These are phyloP conservation scores for Lucifuga dentata DNA, from an alignment of 2,113 vertebrate species.

Conservation along the genomic window DNA sequence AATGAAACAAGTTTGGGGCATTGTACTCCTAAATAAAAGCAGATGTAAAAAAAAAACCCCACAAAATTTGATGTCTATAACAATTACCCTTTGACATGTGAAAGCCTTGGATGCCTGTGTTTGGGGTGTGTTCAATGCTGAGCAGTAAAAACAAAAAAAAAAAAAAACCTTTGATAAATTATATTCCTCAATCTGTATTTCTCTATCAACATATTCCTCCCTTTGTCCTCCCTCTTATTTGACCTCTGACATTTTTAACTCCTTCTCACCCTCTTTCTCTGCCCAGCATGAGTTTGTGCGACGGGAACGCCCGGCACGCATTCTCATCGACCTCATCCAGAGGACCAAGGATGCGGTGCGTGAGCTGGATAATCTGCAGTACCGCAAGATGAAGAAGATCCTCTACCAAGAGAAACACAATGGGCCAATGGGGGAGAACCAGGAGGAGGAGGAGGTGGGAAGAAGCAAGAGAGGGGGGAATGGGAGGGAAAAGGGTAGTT, in stretches of 20 bases:
- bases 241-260: not conserved
- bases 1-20: not conserved
- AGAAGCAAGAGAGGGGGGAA: not conserved
- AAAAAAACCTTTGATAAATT: no score
- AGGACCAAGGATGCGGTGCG: conserved; percentile 98
- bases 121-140: no score
- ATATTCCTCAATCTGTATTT: no score
- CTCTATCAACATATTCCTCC: not conserved
- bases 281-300: conserved; percentile 94
- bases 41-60: no score
- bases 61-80: no score
- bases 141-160: no score
- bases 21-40: not conserved
- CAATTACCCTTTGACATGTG: no score
- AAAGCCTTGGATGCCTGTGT: no score
- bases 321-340: conserved; percentile 96
- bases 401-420: conserved; percentile 97
- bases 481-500: not conserved
- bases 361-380: conserved; percentile 97
- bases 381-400: conserved; percentile 99
- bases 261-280: conserved; percentile 16
- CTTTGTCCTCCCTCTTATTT: not conserved
- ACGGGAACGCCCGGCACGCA: conserved; percentile 88
- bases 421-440: conserved; percentile 92
- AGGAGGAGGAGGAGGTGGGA: conserved; percentile 93